These are phyloP conservation scores for Agrochola circellaris DNA, from an alignment of 2,888 invertebrate genomes.

Conservation along the genomic window DNA sequence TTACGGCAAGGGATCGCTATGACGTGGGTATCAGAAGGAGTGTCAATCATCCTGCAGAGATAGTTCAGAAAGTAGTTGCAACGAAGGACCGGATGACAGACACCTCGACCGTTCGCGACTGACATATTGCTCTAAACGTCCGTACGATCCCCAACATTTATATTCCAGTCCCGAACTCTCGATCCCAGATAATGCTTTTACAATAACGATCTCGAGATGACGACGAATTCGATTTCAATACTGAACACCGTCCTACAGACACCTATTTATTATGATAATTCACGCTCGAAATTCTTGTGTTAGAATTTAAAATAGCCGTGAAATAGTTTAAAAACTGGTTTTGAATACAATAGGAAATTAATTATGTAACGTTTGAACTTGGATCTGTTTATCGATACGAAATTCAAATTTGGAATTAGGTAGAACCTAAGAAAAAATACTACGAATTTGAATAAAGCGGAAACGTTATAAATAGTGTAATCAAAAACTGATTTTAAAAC, in stretches of 20 bases:
- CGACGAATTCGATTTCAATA: slow-evolving; percentile 85
- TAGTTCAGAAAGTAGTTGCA: slow-evolving; percentile 64
- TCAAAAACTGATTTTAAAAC: slow-evolving; percentile 24
- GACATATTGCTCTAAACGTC: slow-evolving; percentile 86
- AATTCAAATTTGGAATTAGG: slow-evolving; percentile 32
- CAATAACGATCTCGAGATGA: slow-evolving; percentile 86
- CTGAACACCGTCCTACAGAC: slow-evolving; percentile 68
- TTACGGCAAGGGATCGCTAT: slow-evolving; percentile 56
- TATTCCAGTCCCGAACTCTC: slow-evolving; percentile 82
- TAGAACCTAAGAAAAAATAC: slow-evolving; percentile 12
- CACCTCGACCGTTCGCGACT: slow-evolving; percentile 70
- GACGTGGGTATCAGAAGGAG: slow-evolving; percentile 63
- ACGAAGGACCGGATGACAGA: slow-evolving; percentile 65
- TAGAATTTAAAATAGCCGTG: slow-evolving; percentile 70
- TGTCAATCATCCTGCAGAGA: slow-evolving; percentile 67
- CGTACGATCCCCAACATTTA: slow-evolving; percentile 82
- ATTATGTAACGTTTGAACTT: slow-evolving; percentile 62
- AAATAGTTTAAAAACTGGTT: slow-evolving; percentile 40
- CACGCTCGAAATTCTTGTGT: slow-evolving; percentile 64
- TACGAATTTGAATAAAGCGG: slow-evolving; percentile 26
- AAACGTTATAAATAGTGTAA: slow-evolving; percentile 10
- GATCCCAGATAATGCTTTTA: slow-evolving; percentile 88
- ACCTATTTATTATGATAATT: slow-evolving; percentile 79
- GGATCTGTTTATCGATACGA: slow-evolving; percentile 47
- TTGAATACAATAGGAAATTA: slow-evolving; percentile 67